These are phyloP conservation scores for Gymnopithys bicolor DNA, from an alignment of 2,797 vertebrate species.

Conservation along the genomic window DNA sequence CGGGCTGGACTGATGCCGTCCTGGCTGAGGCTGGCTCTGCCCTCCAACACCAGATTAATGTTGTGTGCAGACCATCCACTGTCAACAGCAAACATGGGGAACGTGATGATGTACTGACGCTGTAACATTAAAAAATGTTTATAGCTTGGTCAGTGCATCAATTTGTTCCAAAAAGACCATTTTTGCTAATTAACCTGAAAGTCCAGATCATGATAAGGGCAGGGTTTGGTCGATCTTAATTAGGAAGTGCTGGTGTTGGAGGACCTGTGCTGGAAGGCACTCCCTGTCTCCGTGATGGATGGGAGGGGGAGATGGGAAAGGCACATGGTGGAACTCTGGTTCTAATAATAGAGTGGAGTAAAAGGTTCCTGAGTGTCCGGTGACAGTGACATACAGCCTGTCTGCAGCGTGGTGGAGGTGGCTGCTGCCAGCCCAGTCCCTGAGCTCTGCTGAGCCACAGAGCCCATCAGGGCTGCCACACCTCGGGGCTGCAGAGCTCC, in stretches of 20 bases:
- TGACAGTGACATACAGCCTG: conserved; percentile 48
- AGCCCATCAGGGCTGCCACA: not conserved
- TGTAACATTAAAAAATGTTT: not conserved
- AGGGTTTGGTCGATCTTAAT: not conserved
- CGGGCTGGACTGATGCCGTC: not conserved
- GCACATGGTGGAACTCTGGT: not conserved
- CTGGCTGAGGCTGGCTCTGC: not conserved
- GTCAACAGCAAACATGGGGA: not conserved
- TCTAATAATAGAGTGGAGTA: conserved; percentile 60
- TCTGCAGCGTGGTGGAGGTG: not conserved
- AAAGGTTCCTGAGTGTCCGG: not conserved
- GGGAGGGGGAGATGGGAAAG: not conserved
- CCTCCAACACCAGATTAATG: not conserved
- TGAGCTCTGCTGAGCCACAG: not conserved
- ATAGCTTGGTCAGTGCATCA: not conserved
- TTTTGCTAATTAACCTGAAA: not conserved
- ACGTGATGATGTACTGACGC: not conserved
- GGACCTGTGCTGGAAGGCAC: not conserved
- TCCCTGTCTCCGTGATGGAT: not conserved
- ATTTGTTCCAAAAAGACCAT: not conserved
- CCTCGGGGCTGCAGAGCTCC: not conserved
- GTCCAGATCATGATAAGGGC: not conserved
- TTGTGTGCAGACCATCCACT: not conserved
- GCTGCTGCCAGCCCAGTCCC: not conserved
- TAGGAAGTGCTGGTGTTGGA: not conserved